Conservation (phyloP, 2,888 invertebrate genomes). For the Lampropteryx suffumata region DNA sequence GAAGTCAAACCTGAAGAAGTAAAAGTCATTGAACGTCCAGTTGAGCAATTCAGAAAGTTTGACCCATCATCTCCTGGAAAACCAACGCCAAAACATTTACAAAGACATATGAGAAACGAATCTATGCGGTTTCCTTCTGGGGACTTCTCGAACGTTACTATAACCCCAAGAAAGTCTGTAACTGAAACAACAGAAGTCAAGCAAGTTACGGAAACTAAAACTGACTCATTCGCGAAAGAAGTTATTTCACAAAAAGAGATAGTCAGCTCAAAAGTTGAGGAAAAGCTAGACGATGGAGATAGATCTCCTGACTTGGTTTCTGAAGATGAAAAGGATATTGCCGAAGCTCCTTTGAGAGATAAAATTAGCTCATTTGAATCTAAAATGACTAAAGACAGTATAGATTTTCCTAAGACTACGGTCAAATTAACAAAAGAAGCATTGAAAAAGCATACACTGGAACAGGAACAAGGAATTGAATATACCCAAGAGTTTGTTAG, state of each 20-base stretch:
- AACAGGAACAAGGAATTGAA: slow-evolving; percentile 75
- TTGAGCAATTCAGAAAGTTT: slow-evolving; percentile 72
- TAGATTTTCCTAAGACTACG: slow-evolving; percentile 68
- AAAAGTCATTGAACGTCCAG: slow-evolving; percentile 58
- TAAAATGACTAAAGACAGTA: slow-evolving; percentile 70
- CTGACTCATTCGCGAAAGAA: slow-evolving; percentile 60
- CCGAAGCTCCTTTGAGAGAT: slow-evolving; percentile 73
- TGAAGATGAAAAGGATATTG: slow-evolving; percentile 73
- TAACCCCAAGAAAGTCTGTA: slow-evolving; percentile 70
- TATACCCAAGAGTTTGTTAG: slow-evolving; percentile 79
- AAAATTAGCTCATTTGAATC: slow-evolving; percentile 78
- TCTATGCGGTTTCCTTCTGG: slow-evolving; percentile 81
- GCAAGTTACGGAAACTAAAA: slow-evolving; percentile 52
- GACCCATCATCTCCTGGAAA: slow-evolving; percentile 75
- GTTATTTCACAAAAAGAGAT: slow-evolving; percentile 75
- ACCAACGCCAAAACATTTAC: slow-evolving; percentile 79
- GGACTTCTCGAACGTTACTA: slow-evolving; percentile 78
- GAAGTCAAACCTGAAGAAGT: slow-evolving; percentile 60
- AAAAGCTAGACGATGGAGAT: slow-evolving; percentile 77
- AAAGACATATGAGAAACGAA: slow-evolving; percentile 79
- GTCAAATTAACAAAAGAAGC: slow-evolving; percentile 79
- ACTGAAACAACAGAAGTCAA: slow-evolving; percentile 74
- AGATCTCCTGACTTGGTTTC: slow-evolving; percentile 68
- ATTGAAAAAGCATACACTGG: slow-evolving; percentile 74
- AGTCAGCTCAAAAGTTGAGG: slow-evolving; percentile 78